Conservation (phyloP, 1,140 invertebrate genomes). For the Drosophila pseudoananassae region DNA sequence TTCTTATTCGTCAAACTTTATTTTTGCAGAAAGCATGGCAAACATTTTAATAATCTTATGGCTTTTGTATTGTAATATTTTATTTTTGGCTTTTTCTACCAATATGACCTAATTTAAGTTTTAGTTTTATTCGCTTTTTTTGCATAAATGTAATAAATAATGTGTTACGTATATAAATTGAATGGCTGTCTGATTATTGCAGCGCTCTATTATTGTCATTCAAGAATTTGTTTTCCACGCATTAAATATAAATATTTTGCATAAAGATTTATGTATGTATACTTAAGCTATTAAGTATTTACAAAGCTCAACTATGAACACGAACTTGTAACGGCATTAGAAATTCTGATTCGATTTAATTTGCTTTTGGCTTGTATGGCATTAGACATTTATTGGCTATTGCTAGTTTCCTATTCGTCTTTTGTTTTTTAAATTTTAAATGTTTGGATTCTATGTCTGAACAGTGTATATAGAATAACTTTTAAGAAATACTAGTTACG, state of each 20-base stretch:
- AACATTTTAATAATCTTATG: conserved; percentile 12
- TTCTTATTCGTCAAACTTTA: conserved; percentile 10
- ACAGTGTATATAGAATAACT: conserved; percentile 32
- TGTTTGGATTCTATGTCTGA: conserved; percentile 18
- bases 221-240: conserved; percentile 57
- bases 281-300: conserved; percentile 82
- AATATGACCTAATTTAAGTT: conserved; percentile 27
- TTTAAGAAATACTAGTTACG: conserved; percentile 50
- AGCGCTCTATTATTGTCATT: conserved; percentile 44
- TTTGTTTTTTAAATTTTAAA: conserved; percentile 2
- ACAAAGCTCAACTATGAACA: conserved; percentile 78
- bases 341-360: conserved; percentile 51
- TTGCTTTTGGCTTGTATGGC: conserved; percentile 9
- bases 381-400: conserved; percentile 5
- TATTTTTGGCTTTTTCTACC: conserved; percentile 1
- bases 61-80: conserved; percentile 16
- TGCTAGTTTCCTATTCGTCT: conserved; percentile 32
- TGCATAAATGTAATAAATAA: conserved; percentile 38
- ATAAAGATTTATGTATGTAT: conserved; percentile 61
- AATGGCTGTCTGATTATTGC: conserved; percentile 31
- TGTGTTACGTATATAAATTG: conserved; percentile 52
- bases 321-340: conserved; percentile 69
- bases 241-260: conserved; percentile 43
- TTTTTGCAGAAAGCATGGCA: conserved; percentile 42
- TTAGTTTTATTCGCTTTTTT: conserved; percentile 1